Percentiles rank a stretch among this genome's conserved stretches.
Evolutionary conservation across 1,140 invertebrate genomes (phyloP).

Genomic region (Heliconius hermathena): DNA sequence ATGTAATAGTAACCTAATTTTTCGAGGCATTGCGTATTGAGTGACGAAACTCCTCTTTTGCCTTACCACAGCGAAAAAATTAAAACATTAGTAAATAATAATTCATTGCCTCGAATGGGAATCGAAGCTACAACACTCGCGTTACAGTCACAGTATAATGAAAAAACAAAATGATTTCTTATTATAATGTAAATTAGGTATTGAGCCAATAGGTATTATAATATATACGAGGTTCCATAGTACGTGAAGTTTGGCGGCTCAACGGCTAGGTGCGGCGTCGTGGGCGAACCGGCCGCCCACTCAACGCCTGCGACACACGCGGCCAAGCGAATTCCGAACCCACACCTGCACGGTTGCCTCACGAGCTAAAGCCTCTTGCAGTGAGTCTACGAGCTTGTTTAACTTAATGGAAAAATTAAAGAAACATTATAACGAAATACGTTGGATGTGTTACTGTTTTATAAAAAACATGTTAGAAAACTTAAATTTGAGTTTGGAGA

Average conservation of each 20-base stretch:
- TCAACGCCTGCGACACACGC: constrained; percentile 51
- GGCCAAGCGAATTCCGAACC: constrained; percentile 71
- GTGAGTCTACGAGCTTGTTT: not conserved
- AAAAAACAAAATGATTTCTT: not conserved
- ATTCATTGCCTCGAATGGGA: too few relatives aligned
- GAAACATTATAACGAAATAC: not conserved
- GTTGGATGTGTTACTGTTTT: not conserved
- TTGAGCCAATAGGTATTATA: not conserved
- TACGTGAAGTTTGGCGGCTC: constrained; percentile 40
- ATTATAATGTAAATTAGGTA: not conserved
- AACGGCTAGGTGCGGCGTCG: constrained; percentile 66
- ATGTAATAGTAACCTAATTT: too few relatives aligned
- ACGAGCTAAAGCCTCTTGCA: not conserved
- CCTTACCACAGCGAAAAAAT: too few relatives aligned
- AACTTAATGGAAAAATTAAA: not conserved
- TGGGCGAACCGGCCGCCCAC: constrained; percentile 67
- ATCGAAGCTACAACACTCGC: too few relatives aligned
- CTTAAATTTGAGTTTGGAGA: not conserved
- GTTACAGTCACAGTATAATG: not conserved
- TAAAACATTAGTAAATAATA: too few relatives aligned
- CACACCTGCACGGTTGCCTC: constrained; percentile 48
- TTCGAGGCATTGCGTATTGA: too few relatives aligned
- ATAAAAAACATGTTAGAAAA: not conserved
- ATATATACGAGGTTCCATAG: not conserved
- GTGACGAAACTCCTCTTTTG: too few relatives aligned